A percentile compares a stretch with the other conserved stretches of the same genome.
phyloP scores from a whole-genome alignment of 2,888 invertebrate genomes.

The Blomia tropicalis region DNA sequence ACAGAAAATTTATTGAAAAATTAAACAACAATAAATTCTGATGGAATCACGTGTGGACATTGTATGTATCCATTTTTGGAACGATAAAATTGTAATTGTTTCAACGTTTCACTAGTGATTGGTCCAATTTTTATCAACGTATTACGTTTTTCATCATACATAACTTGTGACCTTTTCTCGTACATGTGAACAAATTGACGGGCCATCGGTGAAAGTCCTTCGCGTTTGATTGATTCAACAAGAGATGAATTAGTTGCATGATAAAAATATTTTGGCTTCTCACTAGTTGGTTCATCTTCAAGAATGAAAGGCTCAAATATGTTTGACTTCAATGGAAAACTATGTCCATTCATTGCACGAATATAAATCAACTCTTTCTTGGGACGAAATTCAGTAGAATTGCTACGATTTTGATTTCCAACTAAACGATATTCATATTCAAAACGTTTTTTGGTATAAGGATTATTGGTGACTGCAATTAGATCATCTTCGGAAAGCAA shows the following conservation, averaged over 20 bases:
- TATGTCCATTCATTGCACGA: slow-evolving; percentile 9
- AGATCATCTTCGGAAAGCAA: not conserved
- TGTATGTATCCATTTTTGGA: slow-evolving; percentile 5
- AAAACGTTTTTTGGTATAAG: not conserved
- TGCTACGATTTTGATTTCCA: not conserved
- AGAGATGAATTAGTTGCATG: not conserved
- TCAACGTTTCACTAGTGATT: not conserved
- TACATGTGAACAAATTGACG: slow-evolving; percentile 9
- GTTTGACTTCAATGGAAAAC: not conserved
- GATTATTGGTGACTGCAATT: not conserved
- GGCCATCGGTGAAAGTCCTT: slow-evolving; percentile 2
- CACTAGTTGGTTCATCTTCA: not conserved
- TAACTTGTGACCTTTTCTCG: not conserved
- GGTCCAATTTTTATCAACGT: slow-evolving; percentile 4
- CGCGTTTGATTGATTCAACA: not conserved
- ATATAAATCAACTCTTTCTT: not conserved
- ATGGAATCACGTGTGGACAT: not conserved
- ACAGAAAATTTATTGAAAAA: no score
- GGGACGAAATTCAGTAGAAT: not conserved
- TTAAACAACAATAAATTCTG: no score
- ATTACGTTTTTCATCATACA: slow-evolving; percentile 5
- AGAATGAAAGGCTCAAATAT: not conserved
- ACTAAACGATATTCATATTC: slow-evolving; percentile 3
- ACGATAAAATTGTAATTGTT: not conserved
- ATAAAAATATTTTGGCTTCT: not conserved